Evolutionary conservation across 2,113 vertebrate species (phyloP).

Genomic region (Erythrolamprus reginae): DNA sequence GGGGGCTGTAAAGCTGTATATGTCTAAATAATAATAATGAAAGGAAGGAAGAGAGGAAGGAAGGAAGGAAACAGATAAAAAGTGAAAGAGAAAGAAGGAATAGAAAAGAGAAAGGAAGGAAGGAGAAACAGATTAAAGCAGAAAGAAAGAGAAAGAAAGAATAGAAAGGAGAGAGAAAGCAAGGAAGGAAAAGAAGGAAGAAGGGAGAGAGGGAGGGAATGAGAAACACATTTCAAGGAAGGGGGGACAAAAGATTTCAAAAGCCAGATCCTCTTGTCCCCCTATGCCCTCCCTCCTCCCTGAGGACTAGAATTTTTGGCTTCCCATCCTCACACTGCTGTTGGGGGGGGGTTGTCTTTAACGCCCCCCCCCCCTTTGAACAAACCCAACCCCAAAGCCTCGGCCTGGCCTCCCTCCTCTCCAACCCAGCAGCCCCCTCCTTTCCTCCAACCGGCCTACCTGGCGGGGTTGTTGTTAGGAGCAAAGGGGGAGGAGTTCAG

Average conservation of each 20-base stretch:
- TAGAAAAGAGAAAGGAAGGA: too few relatives aligned
- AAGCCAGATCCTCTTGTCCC: not conserved
- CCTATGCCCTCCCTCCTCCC: not conserved
- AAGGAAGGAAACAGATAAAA: too few relatives aligned
- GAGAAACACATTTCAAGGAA: not conserved
- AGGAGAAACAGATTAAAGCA: too few relatives aligned
- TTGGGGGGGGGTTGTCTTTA: too few relatives aligned
- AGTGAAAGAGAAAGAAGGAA: too few relatives aligned
- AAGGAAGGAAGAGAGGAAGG: too few relatives aligned
- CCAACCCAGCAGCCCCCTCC: not conserved
- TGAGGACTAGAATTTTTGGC: not conserved
- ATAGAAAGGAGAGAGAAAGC: too few relatives aligned
- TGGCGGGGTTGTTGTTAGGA: not conserved
- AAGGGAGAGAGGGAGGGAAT: too few relatives aligned
- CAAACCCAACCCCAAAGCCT: not conserved
- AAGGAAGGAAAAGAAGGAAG: not conserved
- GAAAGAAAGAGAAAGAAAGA: too few relatives aligned
- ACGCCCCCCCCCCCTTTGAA: too few relatives aligned
- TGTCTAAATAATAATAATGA: too few relatives aligned
- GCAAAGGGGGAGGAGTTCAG: not conserved
- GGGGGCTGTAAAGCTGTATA: too few relatives aligned
- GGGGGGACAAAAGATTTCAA: not conserved
- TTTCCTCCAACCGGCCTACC: not conserved
- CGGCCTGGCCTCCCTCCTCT: not conserved
- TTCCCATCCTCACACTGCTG: not conserved